These are phyloP conservation scores for Peromyscus maniculatus DNA, from an alignment of 2,113 vertebrate species.

Conservation along the genomic window DNA sequence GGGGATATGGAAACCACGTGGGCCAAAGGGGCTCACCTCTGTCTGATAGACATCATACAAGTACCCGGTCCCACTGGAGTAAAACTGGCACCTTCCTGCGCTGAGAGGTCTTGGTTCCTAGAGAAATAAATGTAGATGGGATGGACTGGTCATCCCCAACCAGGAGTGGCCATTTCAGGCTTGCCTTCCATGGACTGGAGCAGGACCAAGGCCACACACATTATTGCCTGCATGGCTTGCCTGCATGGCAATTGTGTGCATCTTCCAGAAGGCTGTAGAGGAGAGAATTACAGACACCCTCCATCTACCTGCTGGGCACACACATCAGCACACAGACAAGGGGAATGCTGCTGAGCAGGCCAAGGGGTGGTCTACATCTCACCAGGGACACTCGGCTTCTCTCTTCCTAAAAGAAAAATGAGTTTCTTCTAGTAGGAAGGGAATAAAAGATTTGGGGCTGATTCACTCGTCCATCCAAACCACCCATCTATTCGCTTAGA, in stretches of 20 bases:
- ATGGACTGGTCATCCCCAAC: accelerated
- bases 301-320: background rate
- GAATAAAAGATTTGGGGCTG: background rate
- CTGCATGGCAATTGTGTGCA: no score
- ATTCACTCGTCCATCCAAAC: background rate
- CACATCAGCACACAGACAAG: background rate
- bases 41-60: constrained; percentile 92
- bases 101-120: constrained; percentile 93
- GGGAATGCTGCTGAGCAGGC: background rate
- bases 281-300: background rate
- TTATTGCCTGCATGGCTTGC: no score
- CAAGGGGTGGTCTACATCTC: background rate
- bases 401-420: background rate
- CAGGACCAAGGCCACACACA: background rate
- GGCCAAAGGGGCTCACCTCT: constrained; percentile 89
- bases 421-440: background rate
- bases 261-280: background rate
- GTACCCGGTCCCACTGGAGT: constrained; percentile 90
- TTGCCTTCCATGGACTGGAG: background rate
- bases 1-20: no score
- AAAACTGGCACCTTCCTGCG: constrained; percentile 92
- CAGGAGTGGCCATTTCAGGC: background rate
- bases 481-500: background rate
- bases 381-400: background rate
- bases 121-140: constrained; percentile 26